A percentile compares a stretch with the other conserved stretches of the same genome.
Conservation (phyloP, 2,113 vertebrate species). For the Ploceus nigricollis region DNA sequence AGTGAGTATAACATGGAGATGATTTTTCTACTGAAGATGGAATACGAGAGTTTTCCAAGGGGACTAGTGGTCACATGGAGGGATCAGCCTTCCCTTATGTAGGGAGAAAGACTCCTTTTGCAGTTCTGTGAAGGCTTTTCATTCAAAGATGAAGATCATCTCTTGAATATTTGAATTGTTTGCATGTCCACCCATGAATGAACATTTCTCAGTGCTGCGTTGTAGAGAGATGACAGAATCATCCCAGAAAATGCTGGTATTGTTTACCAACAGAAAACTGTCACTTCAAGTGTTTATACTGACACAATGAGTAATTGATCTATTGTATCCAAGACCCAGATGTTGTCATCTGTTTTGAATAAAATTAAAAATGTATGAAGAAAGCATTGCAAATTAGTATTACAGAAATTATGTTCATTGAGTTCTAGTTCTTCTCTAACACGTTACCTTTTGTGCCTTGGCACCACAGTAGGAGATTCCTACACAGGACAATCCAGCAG, state of each 20-base stretch:
- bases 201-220: constrained; percentile 14
- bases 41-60: neutral
- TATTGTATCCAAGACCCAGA: neutral
- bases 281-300: constrained; percentile 9
- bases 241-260: constrained; percentile 13
- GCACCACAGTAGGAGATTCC: neutral
- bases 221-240: neutral
- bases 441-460: neutral
- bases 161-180: constrained; percentile 42
- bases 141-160: neutral
- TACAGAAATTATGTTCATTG: neutral
- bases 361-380: neutral
- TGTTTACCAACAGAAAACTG: constrained; percentile 37
- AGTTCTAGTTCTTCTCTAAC: neutral
- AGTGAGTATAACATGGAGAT: neutral
- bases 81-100: neutral
- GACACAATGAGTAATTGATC: neutral
- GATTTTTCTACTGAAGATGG: neutral
- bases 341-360: constrained; percentile 1
- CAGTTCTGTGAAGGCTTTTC: neutral
- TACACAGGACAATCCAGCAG: neutral
- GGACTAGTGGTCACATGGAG: neutral
- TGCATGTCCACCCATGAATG: neutral
- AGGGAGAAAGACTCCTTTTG: neutral
- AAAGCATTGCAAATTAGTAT: neutral